Evolutionary conservation across 2,888 invertebrate species (phyloP).

Genomic region (Boloria euphrosyne): DNA sequence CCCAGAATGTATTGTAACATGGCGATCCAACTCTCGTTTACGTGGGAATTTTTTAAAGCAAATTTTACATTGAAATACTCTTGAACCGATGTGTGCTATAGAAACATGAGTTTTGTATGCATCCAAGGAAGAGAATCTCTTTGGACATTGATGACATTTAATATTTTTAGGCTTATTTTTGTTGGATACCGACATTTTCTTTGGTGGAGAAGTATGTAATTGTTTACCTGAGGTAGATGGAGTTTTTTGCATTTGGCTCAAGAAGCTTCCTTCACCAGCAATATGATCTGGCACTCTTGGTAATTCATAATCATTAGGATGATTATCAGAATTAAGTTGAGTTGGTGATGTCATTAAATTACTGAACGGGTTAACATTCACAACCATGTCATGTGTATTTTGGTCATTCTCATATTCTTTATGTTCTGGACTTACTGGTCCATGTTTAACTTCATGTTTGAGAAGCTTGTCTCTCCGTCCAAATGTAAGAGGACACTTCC

Average conservation of each 20-base stretch:
- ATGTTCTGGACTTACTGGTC: conserved; percentile 59
- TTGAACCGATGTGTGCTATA: conserved; percentile 76
- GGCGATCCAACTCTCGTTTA: conserved; percentile 87
- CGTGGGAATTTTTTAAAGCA: conserved; percentile 86
- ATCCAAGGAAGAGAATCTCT: conserved; percentile 76
- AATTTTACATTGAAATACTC: conserved; percentile 84
- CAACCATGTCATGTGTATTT: conserved; percentile 81
- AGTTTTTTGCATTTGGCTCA: conserved; percentile 65
- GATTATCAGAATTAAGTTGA: conserved; percentile 53
- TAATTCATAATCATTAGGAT: conserved; percentile 62
- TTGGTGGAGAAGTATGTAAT: conserved; percentile 59
- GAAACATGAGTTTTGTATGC: conserved; percentile 80
- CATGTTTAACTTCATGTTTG: conserved; percentile 85
- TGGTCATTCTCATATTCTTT: conserved; percentile 62
- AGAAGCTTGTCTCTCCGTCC: conserved; percentile 86
- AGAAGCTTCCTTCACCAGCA: conserved; percentile 74
- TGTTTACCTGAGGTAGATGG: conserved; percentile 57
- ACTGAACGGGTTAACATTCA: conserved; percentile 83
- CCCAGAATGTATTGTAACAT: conserved; percentile 85
- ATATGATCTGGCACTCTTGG: conserved; percentile 80
- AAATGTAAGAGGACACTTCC: conserved; percentile 85
- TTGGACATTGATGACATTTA: conserved; percentile 78
- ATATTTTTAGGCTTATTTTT: conserved; percentile 78
- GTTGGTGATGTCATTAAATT: conserved; percentile 73
- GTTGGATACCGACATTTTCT: conserved; percentile 55